Base-by-base conservation (phyloP, 1,140 invertebrate species). In the Pomacea maculata region DNA sequence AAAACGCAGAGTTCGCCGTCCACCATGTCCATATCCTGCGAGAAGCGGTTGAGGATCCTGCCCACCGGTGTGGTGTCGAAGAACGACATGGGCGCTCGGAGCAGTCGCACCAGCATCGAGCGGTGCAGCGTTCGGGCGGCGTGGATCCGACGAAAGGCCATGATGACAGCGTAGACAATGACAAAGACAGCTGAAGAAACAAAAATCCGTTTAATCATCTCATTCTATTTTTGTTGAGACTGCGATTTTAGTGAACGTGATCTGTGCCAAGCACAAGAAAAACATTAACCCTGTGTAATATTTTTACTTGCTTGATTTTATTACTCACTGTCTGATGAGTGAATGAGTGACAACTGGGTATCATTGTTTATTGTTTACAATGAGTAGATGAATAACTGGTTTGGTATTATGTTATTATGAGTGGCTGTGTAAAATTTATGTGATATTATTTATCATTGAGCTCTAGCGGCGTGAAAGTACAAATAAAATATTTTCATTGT, bases 31-130 rank as follows among this genome's bases (percentile, higher is more conserved):
- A 89, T 87, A 85, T 95, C 95, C 86, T 93, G 93, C 12, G 91
- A 92, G 87, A 94, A 93, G 84, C 94, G 91, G 90, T 94, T 94
- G 85, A 94, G 90, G 86, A 94, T 93, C 85, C 93, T 90, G 71
- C 93, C 93, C 54, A 92, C 90, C 15, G 93, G 94, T 55, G 94
- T 95, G 12, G 92, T 91, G 87, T 95, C 95, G 86, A 94, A 94
- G 90, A 94, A 94, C 86, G 91, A 91, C 91, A 93, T 91, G 34
- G 93, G 92, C 77, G 91, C 91, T 17, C 86, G 83, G 4, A 91
- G 80, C 21, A 90, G 80, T 87, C 94, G 94, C 78, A 90, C 87
- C 88, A 98, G 93, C 91, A 98, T 94, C 7, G 57, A 34, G 25
- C 72, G 65, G 80, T 81, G 80, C 10, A 81, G 55, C 61, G 72